Base-by-base conservation (phyloP, 2,113 vertebrate species). In the Hucho hucho region DNA sequence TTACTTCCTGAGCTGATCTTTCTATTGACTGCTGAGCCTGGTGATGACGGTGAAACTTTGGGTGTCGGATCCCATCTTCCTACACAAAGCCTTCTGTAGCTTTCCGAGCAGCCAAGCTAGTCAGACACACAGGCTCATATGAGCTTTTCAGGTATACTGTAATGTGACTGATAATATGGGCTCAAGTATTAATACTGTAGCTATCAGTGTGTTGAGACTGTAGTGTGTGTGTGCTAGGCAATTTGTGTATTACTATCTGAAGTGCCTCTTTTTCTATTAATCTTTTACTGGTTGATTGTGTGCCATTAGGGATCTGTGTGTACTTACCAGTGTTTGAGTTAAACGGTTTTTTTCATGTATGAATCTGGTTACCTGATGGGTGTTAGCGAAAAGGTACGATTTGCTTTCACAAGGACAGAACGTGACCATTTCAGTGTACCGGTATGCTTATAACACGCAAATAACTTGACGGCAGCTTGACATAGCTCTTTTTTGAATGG, bases 181-280 rank as follows among this genome's bases (percentile, higher is more conserved):
- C 78, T 89, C 70, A 76, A 76, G 64, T 83, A 70, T 83, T 49
- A 75, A 74, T 69, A 59, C 72, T 79, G 68, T 78, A 72, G 61
- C 29, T 82, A 74, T 77, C 75, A 72, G 24, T 61, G 43, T 77
- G 59, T 78, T 65, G 37, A 43, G 37, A 43, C 37, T 12, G 2
- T 43, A 43, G 37, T 68, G 81, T 64, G 16, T 4, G 12, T 75
- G 2, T 58, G 68, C 81, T 77, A 81, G 47, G 5, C 59, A 49
- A 67, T 49, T 16, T 53, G 12, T 53, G 16, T 53, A 53, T 20
- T 25, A 84, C 37, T 43, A 43, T 90, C 83, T 90, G 77, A 93
- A 92, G 92, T 92, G 92, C 92, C 92, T 93, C 89, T 92, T 89
- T 79, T 88, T 43, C 2, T 84, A 82, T 84, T 81, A 79, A 79